Evolutionary conservation across 1,140 invertebrate genomes (phyloP), one percentile per base, ranked within the genome.

Genomic region (Cecropterus lyciades): DNA sequence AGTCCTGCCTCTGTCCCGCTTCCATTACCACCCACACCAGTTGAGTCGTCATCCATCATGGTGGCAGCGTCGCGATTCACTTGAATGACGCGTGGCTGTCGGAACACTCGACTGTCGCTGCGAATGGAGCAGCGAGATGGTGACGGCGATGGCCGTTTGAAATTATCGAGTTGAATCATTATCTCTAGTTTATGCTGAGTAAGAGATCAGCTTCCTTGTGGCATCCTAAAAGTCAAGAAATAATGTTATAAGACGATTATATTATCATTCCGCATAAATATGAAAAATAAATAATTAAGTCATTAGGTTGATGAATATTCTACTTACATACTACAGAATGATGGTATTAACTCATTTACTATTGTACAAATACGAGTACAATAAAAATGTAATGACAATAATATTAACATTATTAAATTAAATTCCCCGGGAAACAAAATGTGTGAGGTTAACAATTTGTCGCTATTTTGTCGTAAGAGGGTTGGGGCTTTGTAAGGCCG

Each of bases 11-110:
- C 65, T 20, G 68, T 66, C 53, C 74, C 65, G 30, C 56, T 65
- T 0, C 68, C 65, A 20, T 57, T 53, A 20, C 73, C 57, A 60
- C 71, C 69, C 53, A 77, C 48, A 27, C 56, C 69, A 40, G 73
- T 75, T 6, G 78, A 65, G 64, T 87, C 85, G 17, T 79, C 82
- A 16, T 92, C 91, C 72, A 92, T 92, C 91, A 92, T 93, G 9
- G 92, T 93, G 43, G 92, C 80, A 1, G 87, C 92, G 74, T 93
- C 92, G 1, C 92, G 81, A 60, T 93, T 93, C 7, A 93, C 92
- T 51, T 86, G 85, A 62, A 93, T 92, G 30, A 93, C 89, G 20
- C 89, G 87, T 16, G 92, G 92, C 52, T 89, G 86, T 27, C 89
- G 81, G 45, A 87, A 79, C 9, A 85, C 75, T 15, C 82, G 70